These are phyloP conservation scores for Riptortus pedestris DNA, from an alignment of 1,140 invertebrate species.

Conservation along the genomic window DNA sequence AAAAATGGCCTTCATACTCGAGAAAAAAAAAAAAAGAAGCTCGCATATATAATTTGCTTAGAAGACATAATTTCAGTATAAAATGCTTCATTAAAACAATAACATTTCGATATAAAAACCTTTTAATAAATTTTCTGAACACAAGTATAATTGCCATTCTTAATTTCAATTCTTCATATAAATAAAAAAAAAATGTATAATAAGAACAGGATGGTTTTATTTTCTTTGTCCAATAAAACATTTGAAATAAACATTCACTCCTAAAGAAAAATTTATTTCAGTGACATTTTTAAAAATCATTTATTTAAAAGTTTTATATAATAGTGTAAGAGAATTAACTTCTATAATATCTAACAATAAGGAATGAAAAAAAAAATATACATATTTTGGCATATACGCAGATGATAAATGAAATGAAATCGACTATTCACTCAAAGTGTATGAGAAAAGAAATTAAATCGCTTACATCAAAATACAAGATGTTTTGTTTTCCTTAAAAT, in stretches of 20 bases:
- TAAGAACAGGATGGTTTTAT: not conserved
- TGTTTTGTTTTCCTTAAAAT: not conserved
- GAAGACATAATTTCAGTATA: too few species aligned
- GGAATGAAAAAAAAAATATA: constrained; percentile 13
- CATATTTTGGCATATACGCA: constrained; percentile 16
- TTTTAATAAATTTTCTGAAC: too few species aligned
- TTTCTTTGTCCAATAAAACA: not conserved
- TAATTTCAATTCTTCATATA: not conserved
- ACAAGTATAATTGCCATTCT: constrained; percentile 6
- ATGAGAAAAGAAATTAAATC: not conserved
- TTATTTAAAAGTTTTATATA: not conserved
- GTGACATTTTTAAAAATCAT: constrained; percentile 8
- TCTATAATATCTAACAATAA: constrained; percentile 17
- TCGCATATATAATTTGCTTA: too few species aligned
- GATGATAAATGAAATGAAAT: not conserved
- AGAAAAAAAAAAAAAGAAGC: too few species aligned
- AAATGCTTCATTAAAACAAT: too few species aligned
- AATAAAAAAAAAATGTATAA: not conserved
- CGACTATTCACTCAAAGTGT: not conserved
- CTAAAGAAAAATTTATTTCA: constrained; percentile 3
- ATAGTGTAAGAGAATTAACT: not conserved
- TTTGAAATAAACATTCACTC: constrained; percentile 5
- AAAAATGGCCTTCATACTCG: too few species aligned
- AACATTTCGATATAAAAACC: too few species aligned
- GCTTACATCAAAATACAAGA: not conserved